A percentile compares a stretch with the other conserved stretches of the same genome.
These are phyloP conservation scores for Meiosimyza decipiens DNA, from an alignment of 2,888 invertebrate genomes.

Conservation along the genomic window DNA sequence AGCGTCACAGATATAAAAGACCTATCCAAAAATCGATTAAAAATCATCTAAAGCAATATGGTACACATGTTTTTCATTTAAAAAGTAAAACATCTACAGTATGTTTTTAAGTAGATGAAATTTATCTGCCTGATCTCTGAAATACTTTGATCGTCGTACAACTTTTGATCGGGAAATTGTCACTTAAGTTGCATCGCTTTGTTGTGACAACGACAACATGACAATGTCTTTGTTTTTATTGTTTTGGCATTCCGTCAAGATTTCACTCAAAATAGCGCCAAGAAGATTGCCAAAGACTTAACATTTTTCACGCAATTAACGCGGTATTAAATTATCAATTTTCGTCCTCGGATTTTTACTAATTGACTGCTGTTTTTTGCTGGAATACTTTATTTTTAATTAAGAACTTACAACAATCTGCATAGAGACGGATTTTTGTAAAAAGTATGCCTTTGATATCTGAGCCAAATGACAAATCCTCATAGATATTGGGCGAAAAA, in stretches of 20 bases:
- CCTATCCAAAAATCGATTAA: too few relatives aligned
- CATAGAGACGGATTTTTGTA: too few relatives aligned
- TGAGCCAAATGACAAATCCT: background rate
- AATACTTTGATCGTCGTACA: background rate
- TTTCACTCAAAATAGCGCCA: conserved; percentile 5
- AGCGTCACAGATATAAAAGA: too few relatives aligned
- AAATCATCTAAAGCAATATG: too few relatives aligned
- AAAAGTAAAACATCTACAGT: too few relatives aligned
- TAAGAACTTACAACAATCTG: too few relatives aligned
- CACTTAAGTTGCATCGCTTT: conserved; percentile 6
- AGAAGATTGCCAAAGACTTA: conserved; percentile 7
- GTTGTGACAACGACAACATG: conserved; percentile 6
- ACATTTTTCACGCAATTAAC: conserved; percentile 26
- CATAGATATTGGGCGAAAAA: too few relatives aligned
- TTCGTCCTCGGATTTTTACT: background rate
- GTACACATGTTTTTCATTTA: too few relatives aligned
- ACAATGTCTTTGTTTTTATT: background rate
- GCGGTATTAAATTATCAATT: conserved; percentile 30
- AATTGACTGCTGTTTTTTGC: conserved; percentile 24
- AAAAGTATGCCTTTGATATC: conserved; percentile 25
- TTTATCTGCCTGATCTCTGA: too few relatives aligned
- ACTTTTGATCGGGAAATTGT: background rate
- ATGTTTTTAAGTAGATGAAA: too few relatives aligned
- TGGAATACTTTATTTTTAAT: too few relatives aligned
- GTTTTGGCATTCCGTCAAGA: background rate